Evolutionary conservation across 2,888 invertebrate species (phyloP), one percentile per base, ranked within the genome.

Genomic region (Phytoseiulus persimilis): DNA sequence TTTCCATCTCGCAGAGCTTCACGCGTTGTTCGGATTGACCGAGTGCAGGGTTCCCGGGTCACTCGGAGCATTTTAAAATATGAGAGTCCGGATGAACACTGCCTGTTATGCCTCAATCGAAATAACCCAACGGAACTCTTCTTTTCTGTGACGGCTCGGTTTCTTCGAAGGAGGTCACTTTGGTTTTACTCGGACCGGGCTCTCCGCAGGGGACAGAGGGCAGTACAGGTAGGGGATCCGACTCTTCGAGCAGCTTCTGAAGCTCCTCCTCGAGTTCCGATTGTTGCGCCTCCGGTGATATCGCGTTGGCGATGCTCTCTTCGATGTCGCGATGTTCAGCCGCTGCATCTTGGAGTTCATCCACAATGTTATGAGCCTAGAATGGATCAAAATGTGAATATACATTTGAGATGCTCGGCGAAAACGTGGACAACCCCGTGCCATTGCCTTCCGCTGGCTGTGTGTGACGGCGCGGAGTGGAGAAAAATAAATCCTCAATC

Each of bases 281-380:
- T 33, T 87, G 39, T 33, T 87, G 39, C 28, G 87, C 33, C 31
- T 87, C 45, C 11, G 87, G 32, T 11, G 87, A 9, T 0, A 45
- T n/a, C 5, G 39, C 87, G 11, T 28, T 87, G 31, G 87, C 32
- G 87, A 87, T 45, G n/a, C 87, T 87, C 23, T 87, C 87, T 23
- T 87, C 39, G n/a, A 87, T 87, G 28, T 87, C 87, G 6, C 45
- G 87, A 33, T 87, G 87, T 45, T 87, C 87, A 28, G 87, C 87
- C 28, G 87, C 87, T 14, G 87, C 87, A 32, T 87, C 87, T 39
- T 33, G 39, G 28, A 87, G 28, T 87, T 87, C 87, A 45, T 87
- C 87, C 32, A 87, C 87, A 45, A 87, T 87, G 32, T 87, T 45
- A 45, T 87, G 33, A 33, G 45, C 87, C 87, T 87, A 23, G n/a